Evolutionary conservation across 2,797 vertebrate genomes (phyloP), one percentile per base, ranked within the genome.

Genomic region (Vultur gryphus): DNA sequence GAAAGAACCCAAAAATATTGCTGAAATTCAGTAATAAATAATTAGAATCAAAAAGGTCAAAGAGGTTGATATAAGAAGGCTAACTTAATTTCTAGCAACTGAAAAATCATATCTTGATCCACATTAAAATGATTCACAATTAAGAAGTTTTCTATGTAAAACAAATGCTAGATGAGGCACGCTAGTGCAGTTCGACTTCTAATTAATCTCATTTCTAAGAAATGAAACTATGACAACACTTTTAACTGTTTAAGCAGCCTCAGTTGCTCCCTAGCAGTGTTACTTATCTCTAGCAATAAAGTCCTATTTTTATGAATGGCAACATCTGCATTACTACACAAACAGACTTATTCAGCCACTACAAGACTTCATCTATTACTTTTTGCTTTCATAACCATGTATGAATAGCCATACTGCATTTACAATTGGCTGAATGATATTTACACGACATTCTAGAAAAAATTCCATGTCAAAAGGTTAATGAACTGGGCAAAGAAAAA

Each of bases 1-100:
- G 97, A 99, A 99, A 78, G 99, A 99, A 97, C 99, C 99, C 96
- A 99, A 97, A 98, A 99, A 99, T 98, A 99, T 99, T 95, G 99
- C 99, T 99, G 97, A 97, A 98, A 99, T 89, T 87, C 92, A 91
- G 44, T 26, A 95, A 82, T 1, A 85, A 67, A 65, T 19, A n/a
- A 54, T 93, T 83, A 95, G 97, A 95, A 65, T 8, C 16, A 91
- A 94, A 84, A 95, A 96, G 89, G 90, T 97, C 23, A 88, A 58
- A 48, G 72, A 72, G 24, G 91, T 4, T 23, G 6, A 79, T 19
- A 9, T 1, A 41, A 41, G 25, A 28, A 26, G 3, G 21, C 4
- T 84, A 84, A 49, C 3, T 44, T 46, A 11, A 41, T 29, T 77
- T 11, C 52, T 23, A 84, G 14, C 23, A 90, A 48, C 6, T 28